These are phyloP conservation scores for Eupleurogrammus muticus DNA, from an alignment of 2,797 vertebrate genomes.

Conservation along the genomic window DNA sequence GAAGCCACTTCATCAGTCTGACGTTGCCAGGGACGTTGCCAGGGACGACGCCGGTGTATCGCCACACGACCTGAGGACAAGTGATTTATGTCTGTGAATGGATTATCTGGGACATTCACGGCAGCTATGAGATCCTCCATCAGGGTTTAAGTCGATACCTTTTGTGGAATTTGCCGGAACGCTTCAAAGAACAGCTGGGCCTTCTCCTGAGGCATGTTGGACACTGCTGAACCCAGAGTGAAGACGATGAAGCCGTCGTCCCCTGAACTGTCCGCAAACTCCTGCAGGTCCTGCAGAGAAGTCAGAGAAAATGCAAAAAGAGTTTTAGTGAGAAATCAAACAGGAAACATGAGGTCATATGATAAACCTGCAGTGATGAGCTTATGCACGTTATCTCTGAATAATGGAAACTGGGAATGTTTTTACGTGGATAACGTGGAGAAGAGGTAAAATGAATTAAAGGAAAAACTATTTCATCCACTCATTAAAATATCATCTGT, in stretches of 20 bases:
- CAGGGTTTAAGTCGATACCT: slow-evolving; percentile 76
- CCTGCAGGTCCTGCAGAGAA: slow-evolving; percentile 88
- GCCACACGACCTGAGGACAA: slow-evolving; percentile 90
- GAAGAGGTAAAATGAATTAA: too few relatives aligned
- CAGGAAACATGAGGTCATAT: too few relatives aligned
- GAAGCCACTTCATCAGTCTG: slow-evolving; percentile 92
- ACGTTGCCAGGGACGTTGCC: slow-evolving; percentile 87
- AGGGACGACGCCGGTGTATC: slow-evolving; percentile 86
- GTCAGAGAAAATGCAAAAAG: slow-evolving; percentile 7
- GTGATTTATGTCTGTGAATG: not conserved
- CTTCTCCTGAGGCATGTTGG: slow-evolving; percentile 86
- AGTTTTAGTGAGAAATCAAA: too few relatives aligned
- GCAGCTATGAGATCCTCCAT: too few relatives aligned
- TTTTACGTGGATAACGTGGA: not conserved
- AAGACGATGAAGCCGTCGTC: slow-evolving; percentile 93
- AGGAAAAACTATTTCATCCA: too few relatives aligned
- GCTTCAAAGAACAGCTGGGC: slow-evolving; percentile 88
- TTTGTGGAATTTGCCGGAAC: slow-evolving; percentile 91
- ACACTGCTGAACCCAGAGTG: slow-evolving; percentile 92
- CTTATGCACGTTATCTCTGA: too few relatives aligned
- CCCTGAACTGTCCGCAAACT: slow-evolving; percentile 91
- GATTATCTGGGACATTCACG: not conserved
- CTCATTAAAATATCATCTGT: too few relatives aligned
- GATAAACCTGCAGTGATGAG: too few relatives aligned
- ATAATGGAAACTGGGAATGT: not conserved